Percentiles rank a stretch among this genome's conserved stretches.
Evolutionary conservation across 2,888 invertebrate species (phyloP).

Genomic region (Acleris emargana): DNA sequence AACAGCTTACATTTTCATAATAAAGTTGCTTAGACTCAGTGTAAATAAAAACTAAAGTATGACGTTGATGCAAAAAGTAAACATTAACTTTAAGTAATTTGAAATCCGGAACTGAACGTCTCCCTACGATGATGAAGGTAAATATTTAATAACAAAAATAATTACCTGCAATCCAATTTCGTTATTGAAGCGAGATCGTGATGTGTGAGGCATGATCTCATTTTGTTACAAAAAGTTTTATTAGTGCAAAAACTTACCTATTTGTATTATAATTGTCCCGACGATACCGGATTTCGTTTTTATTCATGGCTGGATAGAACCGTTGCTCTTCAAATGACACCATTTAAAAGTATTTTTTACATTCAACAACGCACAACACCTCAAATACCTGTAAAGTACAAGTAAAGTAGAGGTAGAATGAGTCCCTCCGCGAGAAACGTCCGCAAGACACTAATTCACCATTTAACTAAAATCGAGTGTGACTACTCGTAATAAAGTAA

Average conservation of each 20-base stretch:
- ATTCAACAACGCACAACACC: background rate
- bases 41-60: background rate
- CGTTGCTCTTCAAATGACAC: slow-evolving; percentile 42
- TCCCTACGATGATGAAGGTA: slow-evolving; percentile 15
- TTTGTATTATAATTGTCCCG: slow-evolving; percentile 50
- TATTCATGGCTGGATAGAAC: slow-evolving; percentile 49
- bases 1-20: no score
- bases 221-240: slow-evolving; percentile 63
- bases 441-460: no score
- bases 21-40: background rate
- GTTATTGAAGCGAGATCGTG: slow-evolving; percentile 43
- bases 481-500: no score
- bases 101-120: slow-evolving; percentile 26
- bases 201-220: slow-evolving; percentile 59
- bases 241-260: slow-evolving; percentile 60
- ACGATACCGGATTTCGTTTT: slow-evolving; percentile 70
- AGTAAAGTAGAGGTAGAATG: no score
- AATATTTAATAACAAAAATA: slow-evolving; percentile 40
- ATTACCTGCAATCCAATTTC: slow-evolving; percentile 40
- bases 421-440: no score
- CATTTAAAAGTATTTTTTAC: background rate
- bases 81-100: slow-evolving; percentile 4
- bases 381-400: background rate
- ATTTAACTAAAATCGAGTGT: no score
- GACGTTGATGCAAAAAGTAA: background rate